These are phyloP conservation scores for Cataglyphis livida DNA, from an alignment of 2,888 invertebrate genomes.

Conservation along the genomic window DNA sequence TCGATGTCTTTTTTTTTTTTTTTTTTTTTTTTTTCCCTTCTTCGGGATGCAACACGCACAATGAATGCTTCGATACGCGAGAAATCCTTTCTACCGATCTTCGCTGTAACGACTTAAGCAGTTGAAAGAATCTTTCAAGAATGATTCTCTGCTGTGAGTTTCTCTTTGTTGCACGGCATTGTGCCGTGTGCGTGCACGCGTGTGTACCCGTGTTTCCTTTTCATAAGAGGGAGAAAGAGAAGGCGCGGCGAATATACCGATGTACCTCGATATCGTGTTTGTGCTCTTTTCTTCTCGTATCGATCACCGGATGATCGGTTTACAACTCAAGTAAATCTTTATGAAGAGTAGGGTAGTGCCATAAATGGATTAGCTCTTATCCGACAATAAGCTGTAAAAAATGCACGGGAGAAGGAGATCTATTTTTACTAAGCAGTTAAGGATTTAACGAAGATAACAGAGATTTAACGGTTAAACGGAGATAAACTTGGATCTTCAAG, in stretches of 20 bases:
- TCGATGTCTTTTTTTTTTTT: constrained; percentile 38
- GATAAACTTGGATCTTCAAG: not conserved
- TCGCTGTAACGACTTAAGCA: constrained; percentile 71
- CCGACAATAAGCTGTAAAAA: not conserved
- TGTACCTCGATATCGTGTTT: constrained; percentile 28
- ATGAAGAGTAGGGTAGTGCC: constrained; percentile 29
- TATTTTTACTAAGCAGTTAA: not conserved
- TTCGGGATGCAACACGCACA: constrained; percentile 26
- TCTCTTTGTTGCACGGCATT: constrained; percentile 34
- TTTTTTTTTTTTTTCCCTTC: not conserved
- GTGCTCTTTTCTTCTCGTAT: constrained; percentile 28
- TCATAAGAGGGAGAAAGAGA: not conserved
- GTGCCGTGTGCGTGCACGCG: constrained; percentile 31
- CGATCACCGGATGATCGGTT: constrained; percentile 48
- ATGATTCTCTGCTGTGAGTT: constrained; percentile 33
- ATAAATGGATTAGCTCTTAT: constrained; percentile 22
- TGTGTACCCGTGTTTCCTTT: constrained; percentile 13
- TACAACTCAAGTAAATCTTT: constrained; percentile 23
- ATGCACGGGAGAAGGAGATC: not conserved
- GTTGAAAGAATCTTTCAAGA: constrained; percentile 74
- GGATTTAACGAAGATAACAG: too few relatives aligned
- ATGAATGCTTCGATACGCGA: constrained; percentile 44
- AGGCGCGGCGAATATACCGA: not conserved
- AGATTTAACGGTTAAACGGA: not conserved
- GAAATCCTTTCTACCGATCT: constrained; percentile 50